Percentiles rank a stretch among this genome's conserved stretches.
phyloP scores from a whole-genome alignment of 1,140 invertebrate species.

The Procambarus clarkii region DNA sequence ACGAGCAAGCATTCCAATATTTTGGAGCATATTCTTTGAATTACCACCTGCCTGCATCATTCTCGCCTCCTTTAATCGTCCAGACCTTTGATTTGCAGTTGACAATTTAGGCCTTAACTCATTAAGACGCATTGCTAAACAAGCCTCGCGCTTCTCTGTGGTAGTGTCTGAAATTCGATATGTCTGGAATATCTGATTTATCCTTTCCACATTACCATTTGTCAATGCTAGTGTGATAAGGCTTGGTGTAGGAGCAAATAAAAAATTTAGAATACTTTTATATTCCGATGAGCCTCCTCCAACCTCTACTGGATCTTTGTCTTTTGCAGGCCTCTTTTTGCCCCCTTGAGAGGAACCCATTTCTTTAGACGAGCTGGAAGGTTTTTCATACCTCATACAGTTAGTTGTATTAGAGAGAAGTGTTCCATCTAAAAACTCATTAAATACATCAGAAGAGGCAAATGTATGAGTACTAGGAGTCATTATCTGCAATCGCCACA shows the following conservation, averaged over 20 bases:
- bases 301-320: slow-evolving; percentile 1
- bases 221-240: slow-evolving; percentile 51
- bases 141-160: slow-evolving; percentile 42
- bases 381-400: slow-evolving; percentile 29
- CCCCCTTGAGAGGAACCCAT: not conserved
- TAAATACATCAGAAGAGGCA: slow-evolving; percentile 47
- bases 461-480: slow-evolving; percentile 31
- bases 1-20: slow-evolving; percentile 48
- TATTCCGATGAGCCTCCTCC: not conserved
- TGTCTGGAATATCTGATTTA: slow-evolving; percentile 41
- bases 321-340: slow-evolving; percentile 39
- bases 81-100: slow-evolving; percentile 22
- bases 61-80: slow-evolving; percentile 6
- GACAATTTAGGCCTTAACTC: slow-evolving; percentile 48
- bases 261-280: slow-evolving; percentile 45
- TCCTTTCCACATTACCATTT: slow-evolving; percentile 49
- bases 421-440: slow-evolving; percentile 47
- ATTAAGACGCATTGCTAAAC: slow-evolving; percentile 29
- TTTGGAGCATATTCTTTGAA: slow-evolving; percentile 31
- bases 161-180: slow-evolving; percentile 40
- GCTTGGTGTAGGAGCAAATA: slow-evolving; percentile 48
- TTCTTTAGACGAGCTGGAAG: not conserved
- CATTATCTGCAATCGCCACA: slow-evolving; percentile 58
- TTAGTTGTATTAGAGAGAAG: slow-evolving; percentile 18
- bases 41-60: not conserved